Evolutionary conservation across 2,113 vertebrate species (phyloP).

Genomic region (Petrocephalus zakoni): DNA sequence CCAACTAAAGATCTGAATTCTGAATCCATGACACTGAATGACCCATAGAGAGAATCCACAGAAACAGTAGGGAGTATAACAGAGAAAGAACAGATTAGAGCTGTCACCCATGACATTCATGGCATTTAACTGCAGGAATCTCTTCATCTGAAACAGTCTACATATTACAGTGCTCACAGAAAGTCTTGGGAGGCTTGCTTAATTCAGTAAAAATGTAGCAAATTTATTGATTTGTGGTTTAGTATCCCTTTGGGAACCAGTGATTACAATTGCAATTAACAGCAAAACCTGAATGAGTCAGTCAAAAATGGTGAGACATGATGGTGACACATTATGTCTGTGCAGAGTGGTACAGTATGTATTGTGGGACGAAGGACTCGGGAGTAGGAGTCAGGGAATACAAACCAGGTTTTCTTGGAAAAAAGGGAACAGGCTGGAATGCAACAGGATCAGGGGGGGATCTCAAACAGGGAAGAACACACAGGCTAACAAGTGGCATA

Average conservation of each 20-base stretch:
- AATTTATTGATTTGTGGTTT: background rate
- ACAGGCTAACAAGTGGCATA: no score
- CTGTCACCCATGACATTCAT: background rate
- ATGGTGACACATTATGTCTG: background rate
- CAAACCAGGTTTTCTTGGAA: no score
- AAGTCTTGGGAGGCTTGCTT: background rate
- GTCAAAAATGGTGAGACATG: no score
- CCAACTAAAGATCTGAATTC: background rate
- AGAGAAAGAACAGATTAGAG: background rate
- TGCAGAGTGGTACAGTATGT: background rate
- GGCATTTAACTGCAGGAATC: background rate
- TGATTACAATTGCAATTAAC: background rate
- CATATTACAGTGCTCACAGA: background rate
- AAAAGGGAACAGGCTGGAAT: no score
- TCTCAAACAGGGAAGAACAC: no score
- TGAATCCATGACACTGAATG: background rate
- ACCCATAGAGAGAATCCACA: background rate
- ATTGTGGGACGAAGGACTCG: no score
- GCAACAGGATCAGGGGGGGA: no score
- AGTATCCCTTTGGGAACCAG: background rate
- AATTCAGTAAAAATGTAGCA: background rate
- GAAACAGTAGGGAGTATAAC: background rate
- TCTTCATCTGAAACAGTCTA: background rate
- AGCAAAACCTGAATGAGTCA: background rate
- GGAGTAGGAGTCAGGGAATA: no score